Conservation (phyloP, 1,140 invertebrate species). For the Chrysopa pallens region DNA sequence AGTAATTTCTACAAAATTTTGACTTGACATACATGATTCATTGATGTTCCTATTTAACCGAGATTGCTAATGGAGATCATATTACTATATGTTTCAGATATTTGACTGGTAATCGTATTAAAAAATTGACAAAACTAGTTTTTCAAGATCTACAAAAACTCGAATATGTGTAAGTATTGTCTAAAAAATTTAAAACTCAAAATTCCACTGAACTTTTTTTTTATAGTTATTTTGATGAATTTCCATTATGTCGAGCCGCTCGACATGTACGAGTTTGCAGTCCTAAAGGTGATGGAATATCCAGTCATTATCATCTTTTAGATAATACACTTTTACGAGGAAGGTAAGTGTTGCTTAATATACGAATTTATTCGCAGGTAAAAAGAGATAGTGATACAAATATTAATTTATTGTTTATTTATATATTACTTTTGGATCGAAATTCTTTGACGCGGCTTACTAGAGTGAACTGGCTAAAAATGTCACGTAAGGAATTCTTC, state of each 20-base stretch:
- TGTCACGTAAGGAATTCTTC: too few species aligned
- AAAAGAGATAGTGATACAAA: too few species aligned
- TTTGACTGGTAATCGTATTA: constrained; percentile 26
- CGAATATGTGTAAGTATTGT: constrained; percentile 27
- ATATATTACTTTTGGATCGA: too few species aligned
- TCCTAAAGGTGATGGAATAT: constrained; percentile 42
- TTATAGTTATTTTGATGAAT: constrained; percentile 40
- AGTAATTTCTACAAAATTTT: too few species aligned
- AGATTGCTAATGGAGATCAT: too few species aligned
- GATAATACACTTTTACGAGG: constrained; percentile 33
- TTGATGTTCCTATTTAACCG: too few species aligned
- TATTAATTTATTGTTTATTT: too few species aligned
- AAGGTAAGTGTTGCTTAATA: constrained; percentile 28
- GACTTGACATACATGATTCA: too few species aligned
- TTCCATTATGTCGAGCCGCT: constrained; percentile 37
- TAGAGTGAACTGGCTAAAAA: too few species aligned
- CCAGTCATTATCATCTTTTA: constrained; percentile 35
- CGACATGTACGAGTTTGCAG: constrained; percentile 33
- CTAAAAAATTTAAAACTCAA: not conserved
- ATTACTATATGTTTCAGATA: constrained; percentile 11
- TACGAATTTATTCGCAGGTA: too few species aligned
- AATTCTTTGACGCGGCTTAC: too few species aligned
- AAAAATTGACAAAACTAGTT: constrained; percentile 21
- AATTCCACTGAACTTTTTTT: constrained; percentile 2
- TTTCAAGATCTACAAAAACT: constrained; percentile 24